These are phyloP conservation scores for Drosophila arawakana DNA, from an alignment of 1,140 invertebrate species.

Conservation along the genomic window DNA sequence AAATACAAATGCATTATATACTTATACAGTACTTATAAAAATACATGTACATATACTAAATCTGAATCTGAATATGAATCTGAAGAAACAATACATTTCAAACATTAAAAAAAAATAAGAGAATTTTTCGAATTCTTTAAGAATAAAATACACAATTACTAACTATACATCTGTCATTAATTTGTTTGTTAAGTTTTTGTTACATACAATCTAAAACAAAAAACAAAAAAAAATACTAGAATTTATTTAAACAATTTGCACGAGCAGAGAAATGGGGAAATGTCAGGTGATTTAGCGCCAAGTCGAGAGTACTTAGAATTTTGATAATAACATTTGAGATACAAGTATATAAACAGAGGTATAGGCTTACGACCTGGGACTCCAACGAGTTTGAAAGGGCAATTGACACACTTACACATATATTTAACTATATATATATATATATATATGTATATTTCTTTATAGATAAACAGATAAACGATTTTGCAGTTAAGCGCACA, in stretches of 20 bases:
- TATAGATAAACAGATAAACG: slow-evolving; percentile 49
- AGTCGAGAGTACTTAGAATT: slow-evolving; percentile 51
- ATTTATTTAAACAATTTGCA: slow-evolving; percentile 38
- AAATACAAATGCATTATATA: slow-evolving; percentile 33
- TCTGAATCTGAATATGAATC: background rate
- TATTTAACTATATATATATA: background rate
- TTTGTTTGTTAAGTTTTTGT: slow-evolving; percentile 31
- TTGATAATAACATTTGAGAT: slow-evolving; percentile 74
- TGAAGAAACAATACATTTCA: slow-evolving; percentile 29
- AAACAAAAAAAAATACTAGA: slow-evolving; percentile 13
- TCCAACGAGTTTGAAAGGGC: slow-evolving; percentile 54
- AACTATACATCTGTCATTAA: slow-evolving; percentile 12
- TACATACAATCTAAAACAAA: slow-evolving; percentile 9
- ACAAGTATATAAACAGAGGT: slow-evolving; percentile 52
- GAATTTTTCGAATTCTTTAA: slow-evolving; percentile 47
- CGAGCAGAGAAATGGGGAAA: slow-evolving; percentile 20
- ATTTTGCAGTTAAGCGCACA: slow-evolving; percentile 76
- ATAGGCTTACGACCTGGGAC: slow-evolving; percentile 53
- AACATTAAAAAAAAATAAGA: slow-evolving; percentile 16
- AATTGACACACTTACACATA: slow-evolving; percentile 28
- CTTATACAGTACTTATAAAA: slow-evolving; percentile 9
- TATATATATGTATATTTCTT: slow-evolving; percentile 46
- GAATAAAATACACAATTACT: slow-evolving; percentile 24
- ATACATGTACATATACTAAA: slow-evolving; percentile 41
- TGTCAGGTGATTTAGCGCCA: slow-evolving; percentile 28